phyloP scores from a whole-genome alignment of 2,797 vertebrate genomes.

The Anolis apletophallus region DNA sequence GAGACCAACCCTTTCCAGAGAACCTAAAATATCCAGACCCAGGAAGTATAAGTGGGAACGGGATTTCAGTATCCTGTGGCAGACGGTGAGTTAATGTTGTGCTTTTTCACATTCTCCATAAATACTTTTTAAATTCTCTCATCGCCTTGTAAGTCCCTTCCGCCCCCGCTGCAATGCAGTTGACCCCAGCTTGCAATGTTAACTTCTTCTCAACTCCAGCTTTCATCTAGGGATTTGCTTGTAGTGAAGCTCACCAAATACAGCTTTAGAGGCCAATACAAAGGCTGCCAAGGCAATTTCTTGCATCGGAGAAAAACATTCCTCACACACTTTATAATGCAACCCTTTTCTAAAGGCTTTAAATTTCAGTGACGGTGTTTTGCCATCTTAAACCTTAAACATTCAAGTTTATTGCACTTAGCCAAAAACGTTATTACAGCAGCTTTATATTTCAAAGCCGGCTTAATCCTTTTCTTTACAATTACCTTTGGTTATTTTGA shows the following conservation, averaged over 20 bases:
- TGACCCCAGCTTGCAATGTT: background rate
- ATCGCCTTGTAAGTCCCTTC: background rate
- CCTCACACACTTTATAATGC: background rate
- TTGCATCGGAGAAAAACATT: background rate
- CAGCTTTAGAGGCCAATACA: background rate
- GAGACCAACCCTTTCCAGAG: too few relatives aligned
- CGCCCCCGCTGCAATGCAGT: background rate
- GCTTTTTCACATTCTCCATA: background rate
- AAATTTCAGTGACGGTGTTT: background rate
- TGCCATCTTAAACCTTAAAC: constrained; percentile 19
- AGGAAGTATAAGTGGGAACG: background rate
- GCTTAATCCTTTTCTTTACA: constrained; percentile 24
- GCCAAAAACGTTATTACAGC: constrained; percentile 26
- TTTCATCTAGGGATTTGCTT: constrained; percentile 2
- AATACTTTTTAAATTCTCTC: background rate
- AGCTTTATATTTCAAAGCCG: constrained; percentile 22
- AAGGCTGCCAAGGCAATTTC: background rate
- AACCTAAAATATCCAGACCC: background rate
- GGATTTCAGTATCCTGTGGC: background rate
- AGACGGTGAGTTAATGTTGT: background rate
- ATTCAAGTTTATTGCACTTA: background rate
- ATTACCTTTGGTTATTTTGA: constrained; percentile 14
- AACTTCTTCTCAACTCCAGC: background rate
- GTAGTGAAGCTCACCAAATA: background rate
- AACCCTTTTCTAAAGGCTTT: background rate